phyloP scores from a whole-genome alignment of 1,140 invertebrate genomes.

The Tenebrio molitor region DNA sequence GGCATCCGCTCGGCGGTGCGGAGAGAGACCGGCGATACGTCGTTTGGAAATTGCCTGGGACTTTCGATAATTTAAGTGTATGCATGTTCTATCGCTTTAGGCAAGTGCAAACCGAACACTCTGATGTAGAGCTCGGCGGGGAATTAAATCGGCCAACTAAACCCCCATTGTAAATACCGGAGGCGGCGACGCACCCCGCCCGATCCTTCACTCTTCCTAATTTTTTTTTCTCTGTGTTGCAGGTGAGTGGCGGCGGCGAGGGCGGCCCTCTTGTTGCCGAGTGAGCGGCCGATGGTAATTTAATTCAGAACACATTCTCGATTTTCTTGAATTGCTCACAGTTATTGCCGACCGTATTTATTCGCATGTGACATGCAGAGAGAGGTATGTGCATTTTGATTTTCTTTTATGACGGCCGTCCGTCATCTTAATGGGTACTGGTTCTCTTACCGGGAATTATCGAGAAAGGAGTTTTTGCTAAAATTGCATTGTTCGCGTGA shows the following conservation, averaged over 20 bases:
- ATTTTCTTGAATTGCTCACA: conserved; percentile 51
- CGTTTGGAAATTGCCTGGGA: conserved; percentile 61
- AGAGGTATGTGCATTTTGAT: conserved; percentile 60
- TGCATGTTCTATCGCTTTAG: conserved; percentile 63
- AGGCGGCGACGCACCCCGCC: too few relatives aligned
- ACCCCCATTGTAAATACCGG: conserved; percentile 56
- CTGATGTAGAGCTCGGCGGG: conserved; percentile 62
- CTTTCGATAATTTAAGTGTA: conserved; percentile 64
- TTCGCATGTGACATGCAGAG: conserved; percentile 54
- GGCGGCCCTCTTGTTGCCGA: conserved; percentile 39
- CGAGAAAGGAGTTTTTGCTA: conserved; percentile 51
- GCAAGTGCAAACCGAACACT: conserved; percentile 62
- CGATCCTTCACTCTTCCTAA: too few relatives aligned
- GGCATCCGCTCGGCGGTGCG: conserved; percentile 8
- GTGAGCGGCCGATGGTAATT: conserved; percentile 45
- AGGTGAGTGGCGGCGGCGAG: conserved; percentile 47
- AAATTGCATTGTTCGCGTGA: conserved; percentile 54
- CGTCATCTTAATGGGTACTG: conserved; percentile 58
- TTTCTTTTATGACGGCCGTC: conserved; percentile 55
- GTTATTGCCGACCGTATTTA: conserved; percentile 36
- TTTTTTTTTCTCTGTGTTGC: conserved; percentile 45
- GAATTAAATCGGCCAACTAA: conserved; percentile 64
- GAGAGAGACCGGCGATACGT: conserved; percentile 43
- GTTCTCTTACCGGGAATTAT: conserved; percentile 56
- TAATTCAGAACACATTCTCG: conserved; percentile 52